Base-by-base conservation (phyloP, 2,113 vertebrate species). In the Upupa epops region DNA sequence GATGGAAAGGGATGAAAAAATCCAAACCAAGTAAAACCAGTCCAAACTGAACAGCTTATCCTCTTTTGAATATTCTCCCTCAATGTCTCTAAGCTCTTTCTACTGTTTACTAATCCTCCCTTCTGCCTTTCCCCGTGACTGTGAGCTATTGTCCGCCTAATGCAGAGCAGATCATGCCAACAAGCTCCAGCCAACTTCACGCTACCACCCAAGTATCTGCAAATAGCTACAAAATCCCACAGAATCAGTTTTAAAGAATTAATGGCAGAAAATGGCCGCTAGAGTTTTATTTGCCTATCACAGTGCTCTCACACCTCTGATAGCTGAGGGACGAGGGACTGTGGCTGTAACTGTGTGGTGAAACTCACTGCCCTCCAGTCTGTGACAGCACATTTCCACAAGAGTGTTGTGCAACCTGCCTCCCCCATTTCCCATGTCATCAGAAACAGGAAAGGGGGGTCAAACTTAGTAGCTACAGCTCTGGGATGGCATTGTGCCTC, bases 121-220 rank as follows among this genome's bases (percentile, higher is more conserved):
- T 92, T 79, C 64, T 82, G 81, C 66, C 83, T 61, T 59, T 86
- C 36, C 54, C 13, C 45, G 77, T 34, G 60, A 84, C 70, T 37
- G 42, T 51, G 74, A 93, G 46, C 77, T 88, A 86, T 84, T 94
- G 91, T 92, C 46, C 1, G 11, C 24, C 63, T 93, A 92, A 95
- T 82, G 42, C 66, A 76, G 36, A 87, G 56, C 94, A 93, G 90
- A 94, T 55, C 49, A 76, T 5, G 29, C 34, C 61, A 75, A 55
- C n/a, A 61, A 86, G 24, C 32, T 80, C n/a, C 0, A 0, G 81
- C 59, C 88, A 93, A 92, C 92, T 87, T 61, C 34, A 84, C 90
- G 78, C 80, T 89, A n/a, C 81, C 24, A 31, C 73, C 49, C 65
- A 40, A 73, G 51, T 34, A 63, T 61, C 59, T 26, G 5, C 88